Base-by-base conservation (phyloP, 2,888 invertebrate species). In the Oasisia sp. region DNA sequence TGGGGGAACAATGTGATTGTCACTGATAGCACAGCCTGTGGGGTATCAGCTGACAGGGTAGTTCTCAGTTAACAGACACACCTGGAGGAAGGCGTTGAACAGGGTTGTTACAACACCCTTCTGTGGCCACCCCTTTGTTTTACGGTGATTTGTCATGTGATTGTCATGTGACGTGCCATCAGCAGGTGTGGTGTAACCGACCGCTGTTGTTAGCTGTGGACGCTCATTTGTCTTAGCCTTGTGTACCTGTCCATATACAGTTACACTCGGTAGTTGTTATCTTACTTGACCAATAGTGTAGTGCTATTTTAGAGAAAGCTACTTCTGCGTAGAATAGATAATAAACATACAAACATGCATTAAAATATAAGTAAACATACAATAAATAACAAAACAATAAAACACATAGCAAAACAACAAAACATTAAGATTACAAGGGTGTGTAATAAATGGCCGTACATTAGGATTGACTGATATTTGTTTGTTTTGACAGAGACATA, bases 401-500 rank as follows among this genome's bases (percentile, higher is more conserved):
- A 50, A 50, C 9, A 14, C 0, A 45, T 45, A 45, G 11, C 2
- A 50, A 50, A 50, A 50, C 9, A 50, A 9, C 14, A 50, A 50
- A 50, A 50, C 9, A 14, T 0, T 50, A 50, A 50, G 12, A 50
- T 50, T 50, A 50, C 50, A 50, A 50, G 14, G 9, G 50, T 50
- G 14, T 14, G 14, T 50, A 14, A 50, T 50, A 14, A 50, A 50
- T 50, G 38, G 38, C 38, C 38, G 4, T 38, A 38, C 38, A 1
- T 38, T 4, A 38, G 38, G 38, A 2, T 38, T 50, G 14, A 50
- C 50, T 50, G 50, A 14, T 5, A 50, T 7, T 11, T 50, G 14
- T 50, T 14, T 50, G 50, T 50, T 38, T 38, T 50, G 50, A 50
- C 50, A 50, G 50, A 50, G 50, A 91, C 58, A 92, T 45, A 91